Percentiles rank a stretch among this genome's conserved stretches.
Conservation (phyloP, 2,888 invertebrate genomes). For the Cyaniris semiargus region DNA sequence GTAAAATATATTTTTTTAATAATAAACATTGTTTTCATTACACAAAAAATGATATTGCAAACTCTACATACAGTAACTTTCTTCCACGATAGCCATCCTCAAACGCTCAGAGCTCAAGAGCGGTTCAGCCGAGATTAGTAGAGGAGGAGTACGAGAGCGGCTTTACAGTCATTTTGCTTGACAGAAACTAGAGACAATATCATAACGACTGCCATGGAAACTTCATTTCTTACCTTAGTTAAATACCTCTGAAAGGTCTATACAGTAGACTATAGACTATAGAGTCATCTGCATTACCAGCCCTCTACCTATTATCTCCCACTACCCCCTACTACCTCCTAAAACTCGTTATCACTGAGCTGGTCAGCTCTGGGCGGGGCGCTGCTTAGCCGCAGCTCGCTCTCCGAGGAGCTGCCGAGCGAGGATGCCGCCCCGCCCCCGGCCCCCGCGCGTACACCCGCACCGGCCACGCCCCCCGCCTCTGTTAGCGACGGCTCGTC, state of each 20-base stretch:
- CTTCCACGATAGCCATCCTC: too few relatives aligned
- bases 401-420: conserved; percentile 71
- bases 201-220: too few relatives aligned
- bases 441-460: conserved; percentile 58
- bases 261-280: too few relatives aligned
- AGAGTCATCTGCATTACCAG: too few relatives aligned
- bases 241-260: too few relatives aligned
- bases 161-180: too few relatives aligned
- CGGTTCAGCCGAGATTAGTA: too few relatives aligned
- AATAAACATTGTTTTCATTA: background rate
- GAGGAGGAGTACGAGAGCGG: too few relatives aligned
- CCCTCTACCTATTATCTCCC: too few relatives aligned
- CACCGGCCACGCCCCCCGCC: conserved; percentile 65
- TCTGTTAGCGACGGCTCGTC: conserved; percentile 60
- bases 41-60: background rate
- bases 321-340: conserved; percentile 23
- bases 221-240: too few relatives aligned
- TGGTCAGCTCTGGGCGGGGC: conserved; percentile 57
- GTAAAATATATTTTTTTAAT: conserved; percentile 26
- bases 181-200: too few relatives aligned
- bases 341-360: conserved; percentile 77
- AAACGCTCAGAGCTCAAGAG: too few relatives aligned
- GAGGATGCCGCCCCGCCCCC: conserved; percentile 54
- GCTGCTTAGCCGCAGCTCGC: conserved; percentile 65
- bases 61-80: background rate